Evolutionary conservation across 2,888 invertebrate genomes (phyloP).

Genomic region (Eilema griseolum): DNA sequence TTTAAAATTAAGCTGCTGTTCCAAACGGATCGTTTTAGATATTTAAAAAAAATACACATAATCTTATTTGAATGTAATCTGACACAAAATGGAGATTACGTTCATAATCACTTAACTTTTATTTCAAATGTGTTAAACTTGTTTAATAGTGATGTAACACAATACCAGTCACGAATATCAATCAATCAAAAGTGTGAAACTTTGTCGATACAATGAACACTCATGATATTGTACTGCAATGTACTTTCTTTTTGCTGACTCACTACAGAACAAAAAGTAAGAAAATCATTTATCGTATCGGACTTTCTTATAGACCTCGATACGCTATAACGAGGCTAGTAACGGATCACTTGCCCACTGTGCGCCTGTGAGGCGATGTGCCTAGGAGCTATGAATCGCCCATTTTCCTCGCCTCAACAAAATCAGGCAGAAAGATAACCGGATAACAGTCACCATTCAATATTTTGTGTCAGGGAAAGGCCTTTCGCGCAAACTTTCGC

Average conservation of each 20-base stretch:
- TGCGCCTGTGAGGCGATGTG: neutral
- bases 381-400: conserved; percentile 17
- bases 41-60: neutral
- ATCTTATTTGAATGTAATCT: neutral
- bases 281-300: conserved; percentile 10
- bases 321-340: neutral
- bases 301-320: conserved; percentile 8
- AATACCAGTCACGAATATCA: neutral
- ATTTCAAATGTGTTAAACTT: neutral
- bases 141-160: neutral
- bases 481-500: conserved; percentile 4
- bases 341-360: conserved; percentile 12
- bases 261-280: conserved; percentile 8
- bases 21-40: too few species aligned
- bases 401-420: conserved; percentile 14
- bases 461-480: conserved; percentile 27
- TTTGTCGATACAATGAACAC: conserved; percentile 11
- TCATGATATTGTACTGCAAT: neutral
- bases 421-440: conserved; percentile 38
- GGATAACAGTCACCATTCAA: conserved; percentile 24
- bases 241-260: neutral
- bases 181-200: conserved; percentile 14
- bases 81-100: neutral
- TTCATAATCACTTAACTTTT: neutral
- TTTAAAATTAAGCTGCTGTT: too few species aligned